phyloP scores from a whole-genome alignment of 2,797 vertebrate species.

The Pangasius larnaudii region DNA sequence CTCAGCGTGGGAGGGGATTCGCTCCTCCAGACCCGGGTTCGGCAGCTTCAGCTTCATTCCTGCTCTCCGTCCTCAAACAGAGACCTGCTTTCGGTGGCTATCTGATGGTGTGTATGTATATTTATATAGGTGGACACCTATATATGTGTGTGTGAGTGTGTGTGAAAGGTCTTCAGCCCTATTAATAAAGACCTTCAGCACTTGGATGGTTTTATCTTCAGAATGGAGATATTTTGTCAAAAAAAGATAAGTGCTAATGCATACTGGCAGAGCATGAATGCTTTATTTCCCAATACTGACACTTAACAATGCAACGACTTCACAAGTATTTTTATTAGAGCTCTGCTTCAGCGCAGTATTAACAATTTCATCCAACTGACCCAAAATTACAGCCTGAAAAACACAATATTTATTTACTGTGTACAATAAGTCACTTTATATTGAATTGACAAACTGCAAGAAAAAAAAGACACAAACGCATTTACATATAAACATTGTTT shows the following conservation, averaged over 20 bases:
- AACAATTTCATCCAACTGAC: neutral
- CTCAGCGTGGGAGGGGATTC: slow-evolving; percentile 81
- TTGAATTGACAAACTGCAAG: neutral
- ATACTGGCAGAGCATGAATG: neutral
- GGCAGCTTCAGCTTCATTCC: slow-evolving; percentile 75
- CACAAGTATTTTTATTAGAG: neutral
- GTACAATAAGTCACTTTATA: neutral
- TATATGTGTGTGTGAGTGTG: neutral
- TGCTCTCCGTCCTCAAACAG: slow-evolving; percentile 14
- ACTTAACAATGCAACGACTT: neutral
- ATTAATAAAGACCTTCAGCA: slow-evolving; percentile 38
- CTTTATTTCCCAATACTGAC: neutral
- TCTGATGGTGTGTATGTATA: neutral
- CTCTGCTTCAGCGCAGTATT: neutral
- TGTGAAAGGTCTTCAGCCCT: neutral
- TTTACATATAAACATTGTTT: neutral
- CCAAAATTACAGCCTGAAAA: neutral
- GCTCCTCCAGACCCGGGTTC: slow-evolving; percentile 86
- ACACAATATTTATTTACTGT: neutral
- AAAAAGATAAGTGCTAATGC: neutral
- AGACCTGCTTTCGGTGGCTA: neutral
- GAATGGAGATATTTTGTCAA: no score
- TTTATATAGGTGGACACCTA: neutral
- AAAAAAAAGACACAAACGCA: neutral
- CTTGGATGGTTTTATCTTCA: neutral